Evolutionary conservation across 2,797 vertebrate genomes (phyloP), one percentile per base, ranked within the genome.

Genomic region (Diplodus puntazzo): DNA sequence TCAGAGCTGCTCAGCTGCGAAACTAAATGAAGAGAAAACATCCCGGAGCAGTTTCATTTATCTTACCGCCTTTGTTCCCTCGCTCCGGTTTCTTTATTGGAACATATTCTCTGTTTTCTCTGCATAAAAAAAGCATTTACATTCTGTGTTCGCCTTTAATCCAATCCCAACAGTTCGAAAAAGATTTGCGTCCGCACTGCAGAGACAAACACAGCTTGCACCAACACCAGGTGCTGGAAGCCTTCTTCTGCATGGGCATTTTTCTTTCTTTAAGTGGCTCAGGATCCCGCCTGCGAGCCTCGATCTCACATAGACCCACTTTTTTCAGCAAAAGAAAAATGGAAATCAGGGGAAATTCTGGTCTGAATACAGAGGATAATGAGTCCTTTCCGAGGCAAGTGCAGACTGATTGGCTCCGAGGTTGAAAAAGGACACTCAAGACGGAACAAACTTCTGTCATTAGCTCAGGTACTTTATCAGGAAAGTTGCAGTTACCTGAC

Each of bases 11-110:
- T 85, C 39, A 75, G 34, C 59, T 71, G 13, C 74, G 65, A 79
- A 87, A 76, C 62, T 72, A 79, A 86, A 60, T 79, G 65, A 67
- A 81, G 58, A 82, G 66, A 57, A 80, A 84, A 75, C 48, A 69
- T 75, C 39, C 67, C 27, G 4, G 46, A 66, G 57, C 54, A 46
- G 48, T 52, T 71, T 21, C 45, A 54, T 39, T 64, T 63, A 54
- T 48, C 8, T 25, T 23, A 2, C 73, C 14, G 30, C 43, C 65
- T 21, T 59, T 77, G 52, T 50, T 77, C 3, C 48, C 20, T 77
- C 11, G 61, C 20, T 77, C 68, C 3, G 11, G 10, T 81, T 42
- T 50, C 3, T 14, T 54, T 48, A 17, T 16, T 65, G 20, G 7
- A 73, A 63, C 16, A 11, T 23, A 30, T 64, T 27, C 59, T 80